Evolutionary conservation across 2,888 invertebrate genomes (phyloP), one percentile per base, ranked within the genome.

Genomic region (Temnothorax rugatulus): DNA sequence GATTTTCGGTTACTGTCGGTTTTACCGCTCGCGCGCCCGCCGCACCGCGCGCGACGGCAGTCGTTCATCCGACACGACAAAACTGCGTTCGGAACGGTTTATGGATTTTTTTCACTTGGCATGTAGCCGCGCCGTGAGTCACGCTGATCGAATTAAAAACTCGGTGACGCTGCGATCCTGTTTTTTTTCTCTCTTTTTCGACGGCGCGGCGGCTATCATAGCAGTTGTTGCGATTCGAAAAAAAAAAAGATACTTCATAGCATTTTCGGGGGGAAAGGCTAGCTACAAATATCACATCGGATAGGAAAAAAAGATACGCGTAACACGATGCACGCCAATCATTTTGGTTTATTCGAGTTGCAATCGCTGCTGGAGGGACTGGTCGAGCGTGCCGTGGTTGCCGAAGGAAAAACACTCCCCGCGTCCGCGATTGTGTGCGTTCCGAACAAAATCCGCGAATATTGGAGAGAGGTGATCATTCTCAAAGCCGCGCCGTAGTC

Each of bases 1-100:
- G 92, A 93, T 93, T 93, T 91, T 90, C 90, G 89, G 90, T 86
- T 89, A 87, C 82, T 84, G 68, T 82, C 89, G 73, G 75, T 74
- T 86, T 88, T 74, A 82, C 84, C 68, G 82, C 59, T 41, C 68
- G 38, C 50, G 29, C 29, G 29, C 0, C 29, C 29, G 34, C 64
- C 21, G 34, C 34, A 34, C 34, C 34, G 34, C 68, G 57, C 34
- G 34, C 68, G 57, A 76, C 63, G 84, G 18, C 76, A 87, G 87
- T 89, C 87, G 83, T 81, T 89, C 89, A 87, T 90, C 89, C 87
- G 86, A 82, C 84, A 76, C 82, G 86, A 83, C 89, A 82, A 85
- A 85, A 89, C 88, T 85, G 83, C 84, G 88, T 82, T 86, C 87
- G 63, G 74, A 84, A 82, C 86, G 66, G 85, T 88, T 91, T 91